These are phyloP conservation scores for Lasioglossum villosulum DNA, from an alignment of 2,888 invertebrate genomes.

Conservation along the genomic window DNA sequence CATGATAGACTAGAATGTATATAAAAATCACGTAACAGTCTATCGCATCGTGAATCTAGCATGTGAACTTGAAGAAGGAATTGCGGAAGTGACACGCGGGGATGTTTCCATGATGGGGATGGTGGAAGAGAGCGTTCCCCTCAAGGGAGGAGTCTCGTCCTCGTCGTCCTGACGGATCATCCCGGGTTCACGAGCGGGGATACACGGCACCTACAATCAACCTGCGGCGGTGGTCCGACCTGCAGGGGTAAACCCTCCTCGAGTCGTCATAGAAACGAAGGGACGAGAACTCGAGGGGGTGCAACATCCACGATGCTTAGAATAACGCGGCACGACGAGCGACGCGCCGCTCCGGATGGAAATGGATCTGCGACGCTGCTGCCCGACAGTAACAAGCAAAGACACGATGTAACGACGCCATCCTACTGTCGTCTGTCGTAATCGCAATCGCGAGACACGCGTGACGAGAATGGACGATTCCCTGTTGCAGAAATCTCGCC, in stretches of 20 bases:
- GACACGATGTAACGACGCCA: slow-evolving; percentile 28
- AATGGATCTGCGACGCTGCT: slow-evolving; percentile 54
- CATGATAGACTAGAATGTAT: neutral
- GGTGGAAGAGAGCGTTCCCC: slow-evolving; percentile 24
- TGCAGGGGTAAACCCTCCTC: slow-evolving; percentile 65
- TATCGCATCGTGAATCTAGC: neutral
- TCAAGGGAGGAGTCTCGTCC: neutral
- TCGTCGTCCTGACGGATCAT: slow-evolving; percentile 32
- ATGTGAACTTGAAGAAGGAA: neutral
- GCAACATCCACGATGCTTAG: slow-evolving; percentile 70
- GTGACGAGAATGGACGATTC: slow-evolving; percentile 11
- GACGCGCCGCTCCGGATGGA: slow-evolving; percentile 46
- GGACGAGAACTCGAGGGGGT: slow-evolving; percentile 60
- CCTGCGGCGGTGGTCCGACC: slow-evolving; percentile 62
- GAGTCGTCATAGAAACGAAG: slow-evolving; percentile 74
- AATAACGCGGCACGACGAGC: slow-evolving; percentile 63
- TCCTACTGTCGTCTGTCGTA: slow-evolving; percentile 3
- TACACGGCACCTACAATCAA: slow-evolving; percentile 59
- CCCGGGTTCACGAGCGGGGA: slow-evolving; percentile 24
- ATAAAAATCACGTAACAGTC: neutral
- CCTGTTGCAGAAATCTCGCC: neutral
- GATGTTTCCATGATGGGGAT: slow-evolving; percentile 25
- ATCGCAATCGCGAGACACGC: slow-evolving; percentile 12
- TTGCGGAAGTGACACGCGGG: neutral
- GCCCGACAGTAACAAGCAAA: slow-evolving; percentile 26